phyloP scores from a whole-genome alignment of 1,140 invertebrate species.

The Cylas formicarius region DNA sequence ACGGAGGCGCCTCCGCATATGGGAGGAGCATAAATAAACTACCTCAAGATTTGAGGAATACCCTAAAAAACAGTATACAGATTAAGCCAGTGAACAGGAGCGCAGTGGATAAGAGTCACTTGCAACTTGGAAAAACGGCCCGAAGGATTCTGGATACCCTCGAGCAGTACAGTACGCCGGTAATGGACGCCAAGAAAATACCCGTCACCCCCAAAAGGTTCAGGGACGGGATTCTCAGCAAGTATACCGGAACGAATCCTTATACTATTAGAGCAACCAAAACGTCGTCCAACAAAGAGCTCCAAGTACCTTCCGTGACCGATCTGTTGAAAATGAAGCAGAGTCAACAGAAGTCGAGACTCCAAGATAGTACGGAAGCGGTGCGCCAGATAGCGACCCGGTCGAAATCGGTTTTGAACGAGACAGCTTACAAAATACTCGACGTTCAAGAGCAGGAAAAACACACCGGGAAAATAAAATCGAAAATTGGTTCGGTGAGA shows the following conservation, averaged over 20 bases:
- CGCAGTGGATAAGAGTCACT: slow-evolving; percentile 20
- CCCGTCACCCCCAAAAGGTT: slow-evolving; percentile 41
- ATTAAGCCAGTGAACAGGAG: slow-evolving; percentile 45
- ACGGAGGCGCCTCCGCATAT: slow-evolving; percentile 67
- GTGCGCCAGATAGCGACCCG: slow-evolving; percentile 56
- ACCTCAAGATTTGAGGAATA: slow-evolving; percentile 14
- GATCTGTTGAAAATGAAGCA: slow-evolving; percentile 52
- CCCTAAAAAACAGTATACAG: slow-evolving; percentile 35
- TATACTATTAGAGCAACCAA: slow-evolving; percentile 27
- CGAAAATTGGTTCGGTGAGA: slow-evolving; percentile 37
- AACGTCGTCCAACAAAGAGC: slow-evolving; percentile 41
- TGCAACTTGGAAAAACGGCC: slow-evolving; percentile 49
- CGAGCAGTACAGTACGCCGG: slow-evolving; percentile 64
- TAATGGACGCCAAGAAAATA: slow-evolving; percentile 64
- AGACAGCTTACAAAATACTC: slow-evolving; percentile 36
- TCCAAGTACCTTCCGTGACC: slow-evolving; percentile 50
- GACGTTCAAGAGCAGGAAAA: slow-evolving; percentile 31
- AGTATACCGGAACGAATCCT: slow-evolving; percentile 33
- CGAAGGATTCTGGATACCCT: slow-evolving; percentile 62
- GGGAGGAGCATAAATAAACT: slow-evolving; percentile 41
- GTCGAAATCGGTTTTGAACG: slow-evolving; percentile 42
- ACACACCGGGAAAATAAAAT: slow-evolving; percentile 46
- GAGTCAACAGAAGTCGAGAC: slow-evolving; percentile 43
- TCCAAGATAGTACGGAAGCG: slow-evolving; percentile 55
- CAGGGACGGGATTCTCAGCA: slow-evolving; percentile 20